Base-by-base conservation (phyloP, 1,140 invertebrate genomes). In the Solen grandis region DNA sequence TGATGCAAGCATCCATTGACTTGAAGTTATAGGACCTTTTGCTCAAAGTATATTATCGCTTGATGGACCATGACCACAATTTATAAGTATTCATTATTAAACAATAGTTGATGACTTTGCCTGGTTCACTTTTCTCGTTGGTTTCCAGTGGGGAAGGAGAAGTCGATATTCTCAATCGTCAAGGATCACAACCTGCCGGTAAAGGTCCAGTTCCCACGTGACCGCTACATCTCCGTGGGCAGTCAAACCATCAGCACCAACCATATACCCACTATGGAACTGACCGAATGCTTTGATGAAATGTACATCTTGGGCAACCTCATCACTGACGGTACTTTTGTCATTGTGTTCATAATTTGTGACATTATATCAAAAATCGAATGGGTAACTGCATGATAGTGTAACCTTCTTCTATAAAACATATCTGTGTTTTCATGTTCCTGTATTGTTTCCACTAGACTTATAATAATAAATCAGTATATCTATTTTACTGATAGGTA, bases 311-410 rank as follows among this genome's bases (percentile, higher is more conserved):
- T 77, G 22, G 60, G 59, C 4, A 77, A 77, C 41, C 41, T 66
- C 27, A 66, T 77, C 1, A 55, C 31, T 1, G 74, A 77, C 16
- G 74, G 74, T 77, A 66, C n/a, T n/a, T n/a, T n/a, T n/a, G n/a
- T n/a, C n/a, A n/a, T n/a, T n/a, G n/a, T n/a, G n/a, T n/a, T n/a
- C n/a, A n/a, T n/a, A n/a, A n/a, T n/a, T n/a, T n/a, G n/a, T n/a
- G n/a, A n/a, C n/a, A n/a, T n/a, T n/a, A n/a, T n/a, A n/a, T n/a
- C n/a, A n/a, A n/a, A n/a, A n/a, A n/a, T n/a, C n/a, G n/a, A n/a
- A n/a, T n/a, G n/a, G n/a, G n/a, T n/a, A n/a, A n/a, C n/a, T n/a
- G n/a, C n/a, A n/a, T n/a, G n/a, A n/a, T n/a, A n/a, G n/a, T n/a
- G n/a, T n/a, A n/a, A n/a, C n/a, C n/a, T n/a, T n/a, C n/a, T n/a